Base-by-base conservation (phyloP, 2,113 vertebrate species). In the Patagioenas fasciata region DNA sequence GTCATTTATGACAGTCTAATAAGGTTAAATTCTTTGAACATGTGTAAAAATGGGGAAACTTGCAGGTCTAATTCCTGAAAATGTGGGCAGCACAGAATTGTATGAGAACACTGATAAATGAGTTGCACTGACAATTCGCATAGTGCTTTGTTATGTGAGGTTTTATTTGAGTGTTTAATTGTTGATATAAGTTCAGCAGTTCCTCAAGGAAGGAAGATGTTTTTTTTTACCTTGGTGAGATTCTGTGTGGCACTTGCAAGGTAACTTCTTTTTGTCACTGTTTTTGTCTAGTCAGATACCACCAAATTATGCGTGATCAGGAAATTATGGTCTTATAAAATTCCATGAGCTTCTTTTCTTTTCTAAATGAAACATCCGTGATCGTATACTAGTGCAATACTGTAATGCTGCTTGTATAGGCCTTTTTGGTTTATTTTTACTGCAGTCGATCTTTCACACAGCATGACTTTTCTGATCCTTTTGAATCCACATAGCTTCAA, bases 1-100 rank as follows among this genome's bases (percentile, higher is more conserved):
- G 85, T 95, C 67, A 93, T 83, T 96, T 96, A 58, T 93, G 94
- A 97, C 94, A 97, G 85, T 96, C 93, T 94, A 95, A 94, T 96
- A 93, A 91, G 82, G 80, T 94, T 88, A 85, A 93, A 88, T 97
- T 97, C 88, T 96, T 95, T 82, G 85, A 92, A 91, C 32, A 53
- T 92, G 62, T 89, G 48, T 95, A 90, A 95, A 96, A 96, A 90
- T 66, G 91, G 54, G 61, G 47, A 94, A 92, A 80, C 42, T 85
- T 86, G 69, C 82, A 93, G 86, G n/a, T 91, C 80, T 93, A 58
- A 88, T 93, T 96, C 81, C 77, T 96, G 92, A 95, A 95, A 95
- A 89, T 91, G 72, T 82, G 75, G 90, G 93, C 84, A 95, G 85
- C n/a, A 29, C 42, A 58, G 73, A 86, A 72, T 80, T 96, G 38